Evolutionary conservation across 2,797 vertebrate genomes (phyloP).

Genomic region (Odontamblyopus rebecca): DNA sequence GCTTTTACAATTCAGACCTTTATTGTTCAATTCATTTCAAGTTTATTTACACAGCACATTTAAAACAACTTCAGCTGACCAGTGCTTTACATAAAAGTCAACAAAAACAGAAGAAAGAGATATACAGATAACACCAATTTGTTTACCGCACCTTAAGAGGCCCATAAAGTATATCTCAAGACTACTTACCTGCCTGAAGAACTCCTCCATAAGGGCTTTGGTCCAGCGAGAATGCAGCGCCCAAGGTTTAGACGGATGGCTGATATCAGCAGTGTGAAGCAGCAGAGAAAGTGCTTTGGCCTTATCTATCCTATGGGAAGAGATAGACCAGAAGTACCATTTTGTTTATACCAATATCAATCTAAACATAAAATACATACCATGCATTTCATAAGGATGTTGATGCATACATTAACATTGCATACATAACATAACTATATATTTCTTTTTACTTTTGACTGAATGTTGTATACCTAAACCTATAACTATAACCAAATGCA

Average conservation of each 20-base stretch:
- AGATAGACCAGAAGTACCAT: slow-evolving; percentile 13
- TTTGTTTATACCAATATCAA: background rate
- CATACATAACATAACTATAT: too few species aligned
- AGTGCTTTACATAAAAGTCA: too few species aligned
- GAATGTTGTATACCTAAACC: too few species aligned
- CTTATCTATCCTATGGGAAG: slow-evolving; percentile 83
- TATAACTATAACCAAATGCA: too few species aligned
- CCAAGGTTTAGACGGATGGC: slow-evolving; percentile 94
- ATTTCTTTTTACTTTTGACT: too few species aligned
- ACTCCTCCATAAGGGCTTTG: slow-evolving; percentile 92
- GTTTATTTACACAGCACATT: too few species aligned
- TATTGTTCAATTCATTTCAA: too few species aligned
- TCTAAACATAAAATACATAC: background rate
- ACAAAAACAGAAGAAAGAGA: too few species aligned
- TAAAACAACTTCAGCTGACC: too few species aligned
- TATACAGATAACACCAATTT: background rate
- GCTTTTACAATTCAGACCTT: background rate
- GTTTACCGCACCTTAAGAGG: background rate
- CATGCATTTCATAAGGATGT: background rate
- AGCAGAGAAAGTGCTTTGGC: slow-evolving; percentile 89
- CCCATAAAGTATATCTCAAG: background rate
- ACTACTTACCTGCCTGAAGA: slow-evolving; percentile 88
- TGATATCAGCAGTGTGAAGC: slow-evolving; percentile 93
- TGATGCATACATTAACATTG: background rate
- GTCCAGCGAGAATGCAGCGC: slow-evolving; percentile 90